Conservation (phyloP, 2,113 vertebrate species). For the Sapajus apella region DNA sequence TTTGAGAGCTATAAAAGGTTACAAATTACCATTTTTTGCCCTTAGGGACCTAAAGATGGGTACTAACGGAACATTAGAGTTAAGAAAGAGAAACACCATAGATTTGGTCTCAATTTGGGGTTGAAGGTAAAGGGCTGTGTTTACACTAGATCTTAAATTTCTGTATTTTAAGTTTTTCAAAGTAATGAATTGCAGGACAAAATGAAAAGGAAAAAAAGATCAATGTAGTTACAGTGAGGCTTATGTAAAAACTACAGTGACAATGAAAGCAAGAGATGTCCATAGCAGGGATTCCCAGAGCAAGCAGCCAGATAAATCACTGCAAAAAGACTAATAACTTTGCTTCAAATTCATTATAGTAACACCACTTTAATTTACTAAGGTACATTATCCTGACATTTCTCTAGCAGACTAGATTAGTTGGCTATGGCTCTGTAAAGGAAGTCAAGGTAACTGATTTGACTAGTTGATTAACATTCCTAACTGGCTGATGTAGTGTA, state of each 20-base stretch:
- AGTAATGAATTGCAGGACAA: neutral
- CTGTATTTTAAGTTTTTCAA: neutral
- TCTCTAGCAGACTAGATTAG: neutral
- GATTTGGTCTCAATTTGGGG: neutral
- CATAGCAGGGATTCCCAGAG: neutral
- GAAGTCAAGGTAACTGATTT: neutral
- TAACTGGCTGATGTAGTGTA: neutral
- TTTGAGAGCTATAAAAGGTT: neutral
- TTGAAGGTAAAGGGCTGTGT: neutral
- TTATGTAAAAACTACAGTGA: neutral
- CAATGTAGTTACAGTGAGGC: neutral
- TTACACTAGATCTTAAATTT: slow-evolving; percentile 26
- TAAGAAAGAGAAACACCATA: neutral
- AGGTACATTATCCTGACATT: neutral
- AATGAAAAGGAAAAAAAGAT: slow-evolving; percentile 28
- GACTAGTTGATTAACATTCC: neutral
- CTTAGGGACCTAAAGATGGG: neutral
- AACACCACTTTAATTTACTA: neutral
- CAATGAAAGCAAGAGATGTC: neutral
- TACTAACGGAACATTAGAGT: neutral
- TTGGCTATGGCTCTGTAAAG: neutral
- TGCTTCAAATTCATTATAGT: neutral
- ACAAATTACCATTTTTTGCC: slow-evolving; percentile 11
- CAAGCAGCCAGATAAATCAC: neutral
- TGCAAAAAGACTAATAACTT: neutral